These are phyloP conservation scores for Sebastes cheni DNA, from an alignment of 2,797 vertebrate species.

Conservation along the genomic window DNA sequence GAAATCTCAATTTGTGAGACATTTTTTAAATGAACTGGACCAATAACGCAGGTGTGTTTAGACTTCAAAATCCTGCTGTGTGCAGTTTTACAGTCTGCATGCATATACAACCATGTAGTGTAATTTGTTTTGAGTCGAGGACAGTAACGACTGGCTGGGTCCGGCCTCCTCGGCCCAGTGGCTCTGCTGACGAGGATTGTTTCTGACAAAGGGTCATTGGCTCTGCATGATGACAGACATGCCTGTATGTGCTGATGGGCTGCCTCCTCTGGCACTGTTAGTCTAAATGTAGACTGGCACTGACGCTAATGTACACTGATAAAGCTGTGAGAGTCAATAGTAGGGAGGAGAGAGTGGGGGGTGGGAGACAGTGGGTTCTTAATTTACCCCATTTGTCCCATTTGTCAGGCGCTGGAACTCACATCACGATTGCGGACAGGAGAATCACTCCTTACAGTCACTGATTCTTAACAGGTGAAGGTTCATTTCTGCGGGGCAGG, in stretches of 20 bases:
- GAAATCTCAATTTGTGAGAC: not conserved
- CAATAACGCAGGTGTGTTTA: not conserved
- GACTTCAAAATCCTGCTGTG: not conserved
- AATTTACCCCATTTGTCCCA: constrained; percentile 73
- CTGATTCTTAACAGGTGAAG: constrained; percentile 37
- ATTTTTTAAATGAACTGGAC: not conserved
- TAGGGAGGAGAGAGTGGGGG: constrained; percentile 41
- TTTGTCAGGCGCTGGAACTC: constrained; percentile 63
- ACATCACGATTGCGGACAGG: constrained; percentile 10
- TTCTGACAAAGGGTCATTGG: constrained; percentile 68
- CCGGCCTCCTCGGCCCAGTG: constrained; percentile 2
- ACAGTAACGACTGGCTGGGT: not conserved
- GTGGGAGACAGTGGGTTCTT: constrained; percentile 59
- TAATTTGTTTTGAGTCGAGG: not conserved
- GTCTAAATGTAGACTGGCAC: constrained; percentile 75
- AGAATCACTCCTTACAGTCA: not conserved
- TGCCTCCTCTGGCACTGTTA: constrained; percentile 63
- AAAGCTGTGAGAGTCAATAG: constrained; percentile 75
- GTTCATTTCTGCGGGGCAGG: constrained; percentile 9
- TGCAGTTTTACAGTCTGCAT: not conserved
- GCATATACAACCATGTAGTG: not conserved
- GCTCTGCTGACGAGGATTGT: constrained; percentile 57
- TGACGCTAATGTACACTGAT: constrained; percentile 79
- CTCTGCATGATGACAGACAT: constrained; percentile 54
- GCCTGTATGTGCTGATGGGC: constrained; percentile 60